Evolutionary conservation across 2,113 vertebrate species (phyloP).

Genomic region (Nestor notabilis): DNA sequence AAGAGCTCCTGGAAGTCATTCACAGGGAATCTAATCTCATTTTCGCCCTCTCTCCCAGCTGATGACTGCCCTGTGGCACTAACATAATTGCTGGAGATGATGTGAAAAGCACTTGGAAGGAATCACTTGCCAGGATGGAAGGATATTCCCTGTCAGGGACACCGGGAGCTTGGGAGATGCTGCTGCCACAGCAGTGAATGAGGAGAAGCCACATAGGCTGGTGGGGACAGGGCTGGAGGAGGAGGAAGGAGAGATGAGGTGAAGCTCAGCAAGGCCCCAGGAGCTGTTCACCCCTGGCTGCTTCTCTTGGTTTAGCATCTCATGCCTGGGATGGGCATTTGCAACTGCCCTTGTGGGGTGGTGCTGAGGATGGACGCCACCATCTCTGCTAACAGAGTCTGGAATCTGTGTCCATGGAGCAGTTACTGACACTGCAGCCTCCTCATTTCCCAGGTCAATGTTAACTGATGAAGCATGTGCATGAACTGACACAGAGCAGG

Average conservation of each 20-base stretch:
- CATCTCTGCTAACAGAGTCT: no score
- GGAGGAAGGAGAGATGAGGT: neutral
- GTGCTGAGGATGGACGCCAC: neutral
- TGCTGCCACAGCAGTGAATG: neutral
- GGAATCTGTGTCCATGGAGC: neutral
- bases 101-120: neutral
- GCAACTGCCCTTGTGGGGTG: neutral
- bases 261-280: neutral
- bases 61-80: neutral
- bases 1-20: neutral
- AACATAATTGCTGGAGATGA: neutral
- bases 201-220: rapidly evolving
- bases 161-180: rapidly evolving
- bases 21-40: neutral
- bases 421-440: neutral
- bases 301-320: neutral
- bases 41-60: neutral
- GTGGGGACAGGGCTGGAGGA: neutral
- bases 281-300: neutral
- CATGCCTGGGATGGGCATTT: neutral
- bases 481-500: neutral
- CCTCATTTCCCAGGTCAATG: neutral
- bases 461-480: no score
- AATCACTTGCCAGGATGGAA: neutral
- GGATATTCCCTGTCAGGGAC: rapidly evolving